Base-by-base conservation (phyloP, 2,797 vertebrate genomes). In the Neostethus bicornis region DNA sequence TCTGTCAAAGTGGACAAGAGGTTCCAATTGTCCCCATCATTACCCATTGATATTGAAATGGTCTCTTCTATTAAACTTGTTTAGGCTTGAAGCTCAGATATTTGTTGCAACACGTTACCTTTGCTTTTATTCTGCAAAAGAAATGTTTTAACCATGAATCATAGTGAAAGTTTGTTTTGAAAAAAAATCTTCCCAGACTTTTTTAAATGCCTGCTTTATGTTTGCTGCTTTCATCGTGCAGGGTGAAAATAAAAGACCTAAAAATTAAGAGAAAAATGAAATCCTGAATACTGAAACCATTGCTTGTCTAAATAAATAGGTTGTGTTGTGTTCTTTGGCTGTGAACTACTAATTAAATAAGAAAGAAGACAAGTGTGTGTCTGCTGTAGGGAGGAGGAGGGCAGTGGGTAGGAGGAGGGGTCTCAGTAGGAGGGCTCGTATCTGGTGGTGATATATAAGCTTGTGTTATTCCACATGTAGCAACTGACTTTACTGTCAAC, bases 401-500 rank as follows among this genome's bases (percentile, higher is more conserved):
- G 43, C n/a, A 39, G 61, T 41, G 56, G 70, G 50, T 51, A 53
- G 73, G 51, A 29, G 61, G 44, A 42, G 46, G 29, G 42, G 47
- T 45, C 48, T 11, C 60, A 43, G 28, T 72, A 76, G 84, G 74
- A 79, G 84, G 72, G 68, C 24, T 42, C 34, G 29, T 56, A 56
- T 56, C 44, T 62, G 54, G 43, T 57, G 34, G 26, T 49, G 64
- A 72, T 85, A 90, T 91, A 90, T 81, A 92, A 90, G 82, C 69
- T 51, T 59, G 23, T 62, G 23, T 72, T 51, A 66, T 56, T 44
- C 65, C 62, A 65, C 57, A 73, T 32, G 64, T 12, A 62, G 51
- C 68, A 79, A 85, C 77, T 87, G 72, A 83, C 70, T 50, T 56
- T 51, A 68, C 51, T 62, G 65, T 49, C 57, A 47, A 23, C 71